A percentile compares a stretch with the other conserved stretches of the same genome.
Conservation (phyloP, 2,113 vertebrate genomes). For the Haemorhous mexicanus region DNA sequence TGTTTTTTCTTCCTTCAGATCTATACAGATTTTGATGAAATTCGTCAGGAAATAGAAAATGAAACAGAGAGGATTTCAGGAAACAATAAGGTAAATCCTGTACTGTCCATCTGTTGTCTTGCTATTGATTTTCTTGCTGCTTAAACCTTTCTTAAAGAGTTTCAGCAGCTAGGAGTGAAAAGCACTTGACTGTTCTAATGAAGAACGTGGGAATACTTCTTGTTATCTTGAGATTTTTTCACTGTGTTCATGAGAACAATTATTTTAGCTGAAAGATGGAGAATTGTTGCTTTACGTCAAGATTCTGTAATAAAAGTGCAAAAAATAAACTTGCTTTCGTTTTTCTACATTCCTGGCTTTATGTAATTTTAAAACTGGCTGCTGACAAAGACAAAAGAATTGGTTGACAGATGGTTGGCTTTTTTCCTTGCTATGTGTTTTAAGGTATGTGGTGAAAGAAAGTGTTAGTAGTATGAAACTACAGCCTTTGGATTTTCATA, state of each 20-base stretch:
- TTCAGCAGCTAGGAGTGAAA: neutral
- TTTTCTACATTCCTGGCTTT: neutral
- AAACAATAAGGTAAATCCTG: constrained; percentile 88
- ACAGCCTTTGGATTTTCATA: neutral
- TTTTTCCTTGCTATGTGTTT: neutral
- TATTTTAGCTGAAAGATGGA: neutral
- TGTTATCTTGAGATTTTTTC: neutral
- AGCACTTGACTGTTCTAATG: neutral
- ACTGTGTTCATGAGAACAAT: neutral
- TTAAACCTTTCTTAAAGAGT: neutral
- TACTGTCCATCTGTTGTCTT: neutral
- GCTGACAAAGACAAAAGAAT: neutral
- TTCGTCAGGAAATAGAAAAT: constrained; percentile 93
- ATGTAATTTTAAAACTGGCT: neutral
- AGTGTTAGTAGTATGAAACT: neutral
- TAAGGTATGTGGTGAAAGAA: neutral
- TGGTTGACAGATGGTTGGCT: neutral
- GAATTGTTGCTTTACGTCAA: neutral
- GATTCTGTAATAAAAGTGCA: neutral
- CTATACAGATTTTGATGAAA: constrained; percentile 94
- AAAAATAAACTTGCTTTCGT: neutral
- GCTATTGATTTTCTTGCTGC: neutral
- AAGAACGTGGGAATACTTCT: neutral
- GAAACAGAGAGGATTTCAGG: constrained; percentile 97
- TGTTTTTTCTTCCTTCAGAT: constrained; percentile 74